phyloP scores from a whole-genome alignment of 2,888 invertebrate genomes.

The Eilema sororculum region DNA sequence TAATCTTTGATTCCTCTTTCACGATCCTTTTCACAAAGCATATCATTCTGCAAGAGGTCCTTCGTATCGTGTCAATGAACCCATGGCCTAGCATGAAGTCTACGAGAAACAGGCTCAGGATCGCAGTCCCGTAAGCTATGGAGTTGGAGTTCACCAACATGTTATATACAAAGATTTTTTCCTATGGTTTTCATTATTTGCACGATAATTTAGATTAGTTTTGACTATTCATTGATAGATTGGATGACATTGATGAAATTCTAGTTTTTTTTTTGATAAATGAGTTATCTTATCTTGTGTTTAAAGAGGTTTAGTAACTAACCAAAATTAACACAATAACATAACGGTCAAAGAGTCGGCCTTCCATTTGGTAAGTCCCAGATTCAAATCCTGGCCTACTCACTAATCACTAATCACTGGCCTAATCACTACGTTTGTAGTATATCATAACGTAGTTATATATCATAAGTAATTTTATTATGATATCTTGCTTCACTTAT shows the following conservation, averaged over 20 bases:
- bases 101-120: conserved; percentile 64
- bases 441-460: no score
- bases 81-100: conserved; percentile 74
- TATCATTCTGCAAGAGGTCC: conserved; percentile 59
- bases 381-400: no score
- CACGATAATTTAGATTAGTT: conserved; percentile 43
- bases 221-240: conserved; percentile 13
- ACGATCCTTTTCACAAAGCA: conserved; percentile 65
- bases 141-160: conserved; percentile 59
- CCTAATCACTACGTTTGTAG: no score
- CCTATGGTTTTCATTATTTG: conserved; percentile 43
- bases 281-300: background rate
- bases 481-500: no score
- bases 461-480: no score
- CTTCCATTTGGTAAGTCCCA: no score
- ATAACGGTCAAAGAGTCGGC: no score
- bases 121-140: conserved; percentile 54
- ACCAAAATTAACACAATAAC: no score
- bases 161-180: conserved; percentile 26
- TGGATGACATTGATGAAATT: background rate
- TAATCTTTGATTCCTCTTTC: conserved; percentile 59
- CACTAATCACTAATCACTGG: no score
- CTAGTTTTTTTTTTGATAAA: background rate
- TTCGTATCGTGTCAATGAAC: conserved; percentile 62
- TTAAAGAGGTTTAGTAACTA: background rate